Base-by-base conservation (phyloP, 1,140 invertebrate species). In the Varroa destructor region DNA sequence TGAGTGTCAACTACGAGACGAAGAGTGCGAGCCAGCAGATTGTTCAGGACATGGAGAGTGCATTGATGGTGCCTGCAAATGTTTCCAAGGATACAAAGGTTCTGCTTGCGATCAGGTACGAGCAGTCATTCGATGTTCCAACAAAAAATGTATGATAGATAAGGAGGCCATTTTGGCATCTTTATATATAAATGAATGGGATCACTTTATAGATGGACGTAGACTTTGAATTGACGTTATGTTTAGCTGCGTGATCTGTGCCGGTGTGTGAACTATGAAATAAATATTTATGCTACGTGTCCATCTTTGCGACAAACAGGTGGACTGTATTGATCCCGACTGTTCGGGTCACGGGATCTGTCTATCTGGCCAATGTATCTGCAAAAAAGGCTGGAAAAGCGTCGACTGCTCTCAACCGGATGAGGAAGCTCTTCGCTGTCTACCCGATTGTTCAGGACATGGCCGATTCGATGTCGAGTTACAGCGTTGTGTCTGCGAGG, bases 381-480 rank as follows among this genome's bases (percentile, higher is more conserved):
- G 94, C 81, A 88, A 91, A 77, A 89, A 89, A 1, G 94, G 95
- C 0, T 97, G 93, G 93, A 89, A 91, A 77, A 93, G 93, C 8
- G 86, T 88, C 72, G 87, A 89, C 73, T 97, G 93, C 78, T 85
- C 86, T 74, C 85, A 88, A 75, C 86, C 90, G 71, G 90, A 93
- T 81, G 87, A 90, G 77, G 87, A 90, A 80, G 88, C 92, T 43
- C 89, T 91, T 79, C 86, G 89, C 73, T 93, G 90, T 79, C 80
- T 93, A 72, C 91, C 90, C 0, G 88, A 90, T 70, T 94, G 91
- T 79, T 92, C 90, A 0, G 88, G 90, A 76, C 89, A 91, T 77
- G 91, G 91, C 42, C 86, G 87, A 67, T 93, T 92, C 80, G 90
- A 93, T 81, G 82, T 92, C 72, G 89, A 92, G 77, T 86, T 86